Conservation (phyloP, 2,113 vertebrate species). For the Puma concolor region DNA sequence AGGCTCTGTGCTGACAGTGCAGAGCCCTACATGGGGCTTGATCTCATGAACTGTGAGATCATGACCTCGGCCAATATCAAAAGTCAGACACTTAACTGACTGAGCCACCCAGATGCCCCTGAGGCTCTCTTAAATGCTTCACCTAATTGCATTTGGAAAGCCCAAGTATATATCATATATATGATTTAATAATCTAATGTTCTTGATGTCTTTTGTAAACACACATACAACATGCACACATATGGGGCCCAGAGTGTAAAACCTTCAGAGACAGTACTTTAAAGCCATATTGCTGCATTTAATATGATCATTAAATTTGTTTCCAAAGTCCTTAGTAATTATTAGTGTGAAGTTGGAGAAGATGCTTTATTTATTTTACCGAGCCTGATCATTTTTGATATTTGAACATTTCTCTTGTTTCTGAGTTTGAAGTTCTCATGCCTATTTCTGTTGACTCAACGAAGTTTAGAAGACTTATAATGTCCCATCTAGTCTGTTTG, state of each 20-base stretch:
- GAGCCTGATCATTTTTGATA: background rate
- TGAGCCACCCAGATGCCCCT: too few species aligned
- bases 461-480: conserved; percentile 17
- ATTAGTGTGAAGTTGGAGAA: conserved; percentile 14
- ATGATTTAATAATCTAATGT: conserved; percentile 44
- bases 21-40: too few species aligned
- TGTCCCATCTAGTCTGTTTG: background rate
- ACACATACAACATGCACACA: background rate
- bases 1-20: too few species aligned
- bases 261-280: conserved; percentile 5
- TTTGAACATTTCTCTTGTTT: conserved; percentile 31
- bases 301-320: conserved; percentile 3
- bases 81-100: too few species aligned
- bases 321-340: conserved; percentile 4
- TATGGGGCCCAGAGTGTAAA: background rate
- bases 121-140: conserved; percentile 46
- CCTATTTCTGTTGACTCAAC: conserved; percentile 47
- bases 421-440: background rate
- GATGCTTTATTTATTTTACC: conserved; percentile 14
- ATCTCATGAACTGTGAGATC: too few species aligned
- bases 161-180: background rate
- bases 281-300: conserved; percentile 8
- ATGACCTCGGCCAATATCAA: too few species aligned
- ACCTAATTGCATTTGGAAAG: conserved; percentile 53
- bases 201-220: background rate